Evolutionary conservation across 2,113 vertebrate species (phyloP).

Genomic region (Ptyas mucosa): DNA sequence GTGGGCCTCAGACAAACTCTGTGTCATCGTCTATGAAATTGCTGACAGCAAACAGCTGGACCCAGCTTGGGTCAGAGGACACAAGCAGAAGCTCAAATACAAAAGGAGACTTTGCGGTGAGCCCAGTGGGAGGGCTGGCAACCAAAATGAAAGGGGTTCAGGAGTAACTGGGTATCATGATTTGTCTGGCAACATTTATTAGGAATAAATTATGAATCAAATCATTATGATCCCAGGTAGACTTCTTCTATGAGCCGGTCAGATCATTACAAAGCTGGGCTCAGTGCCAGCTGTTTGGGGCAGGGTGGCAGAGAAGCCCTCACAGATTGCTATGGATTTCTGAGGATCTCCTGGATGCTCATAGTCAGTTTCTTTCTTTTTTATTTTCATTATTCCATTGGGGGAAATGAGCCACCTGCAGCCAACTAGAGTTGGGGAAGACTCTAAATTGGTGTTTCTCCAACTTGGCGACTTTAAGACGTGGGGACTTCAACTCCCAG

Average conservation of each 20-base stretch:
- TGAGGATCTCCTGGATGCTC: background rate
- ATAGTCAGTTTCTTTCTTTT: background rate
- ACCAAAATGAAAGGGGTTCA: background rate
- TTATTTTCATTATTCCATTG: background rate
- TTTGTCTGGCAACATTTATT: background rate
- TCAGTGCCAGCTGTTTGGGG: background rate
- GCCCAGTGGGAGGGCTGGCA: background rate
- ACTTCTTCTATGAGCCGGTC: background rate
- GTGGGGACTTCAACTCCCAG: background rate
- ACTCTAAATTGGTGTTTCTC: background rate
- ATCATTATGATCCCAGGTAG: background rate
- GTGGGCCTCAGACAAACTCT: background rate
- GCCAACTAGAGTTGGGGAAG: background rate
- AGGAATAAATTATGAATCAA: background rate
- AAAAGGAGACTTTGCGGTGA: too few relatives aligned
- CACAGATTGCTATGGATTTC: background rate
- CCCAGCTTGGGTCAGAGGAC: rapidly evolving
- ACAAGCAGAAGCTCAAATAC: background rate
- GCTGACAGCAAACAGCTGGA: background rate
- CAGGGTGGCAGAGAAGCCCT: background rate
- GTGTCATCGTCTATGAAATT: background rate
- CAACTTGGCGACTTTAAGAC: background rate
- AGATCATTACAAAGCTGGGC: background rate
- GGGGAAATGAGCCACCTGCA: background rate
- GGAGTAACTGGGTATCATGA: background rate